Conservation (phyloP, 2,797 vertebrate species). For the Epinephelus malabaricus region DNA sequence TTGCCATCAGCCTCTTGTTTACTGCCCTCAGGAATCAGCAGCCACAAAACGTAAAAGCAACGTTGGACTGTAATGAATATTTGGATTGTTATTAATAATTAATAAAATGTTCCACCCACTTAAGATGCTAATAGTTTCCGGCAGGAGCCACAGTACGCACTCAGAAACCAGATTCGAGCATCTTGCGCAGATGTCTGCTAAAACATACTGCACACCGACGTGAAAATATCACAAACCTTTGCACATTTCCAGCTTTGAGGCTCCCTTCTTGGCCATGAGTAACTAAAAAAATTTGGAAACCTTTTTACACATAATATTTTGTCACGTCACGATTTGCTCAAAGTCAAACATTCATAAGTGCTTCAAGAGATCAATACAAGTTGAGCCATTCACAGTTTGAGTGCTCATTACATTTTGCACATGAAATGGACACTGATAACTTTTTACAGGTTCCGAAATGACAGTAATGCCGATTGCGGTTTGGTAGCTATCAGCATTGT, state of each 20-base stretch:
- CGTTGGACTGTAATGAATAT: conserved; percentile 70
- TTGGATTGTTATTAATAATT: conserved; percentile 82
- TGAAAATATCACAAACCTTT: neutral
- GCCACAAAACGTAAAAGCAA: conserved; percentile 69
- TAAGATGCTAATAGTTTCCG: conserved; percentile 80
- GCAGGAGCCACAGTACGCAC: conserved; percentile 65
- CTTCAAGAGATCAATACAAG: conserved; percentile 42
- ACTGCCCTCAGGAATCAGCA: conserved; percentile 57
- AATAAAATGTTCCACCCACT: conserved; percentile 81
- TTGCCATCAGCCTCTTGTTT: conserved; percentile 63
- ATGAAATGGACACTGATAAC: conserved; percentile 65
- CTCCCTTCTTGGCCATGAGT: neutral
- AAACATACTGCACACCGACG: conserved; percentile 12
- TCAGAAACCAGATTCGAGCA: conserved; percentile 63
- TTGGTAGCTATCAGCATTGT: conserved; percentile 48
- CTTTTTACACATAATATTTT: neutral
- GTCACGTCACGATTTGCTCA: conserved; percentile 13
- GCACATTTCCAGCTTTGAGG: conserved; percentile 9
- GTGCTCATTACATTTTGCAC: conserved; percentile 72
- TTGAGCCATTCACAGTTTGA: conserved; percentile 66
- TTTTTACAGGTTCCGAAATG: conserved; percentile 61
- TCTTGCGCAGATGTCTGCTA: conserved; percentile 34
- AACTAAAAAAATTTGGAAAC: neutral
- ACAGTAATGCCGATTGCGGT: conserved; percentile 68
- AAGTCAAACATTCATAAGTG: conserved; percentile 42